Conservation (phyloP, 1,140 invertebrate genomes). For the Berghia stephanieae region DNA sequence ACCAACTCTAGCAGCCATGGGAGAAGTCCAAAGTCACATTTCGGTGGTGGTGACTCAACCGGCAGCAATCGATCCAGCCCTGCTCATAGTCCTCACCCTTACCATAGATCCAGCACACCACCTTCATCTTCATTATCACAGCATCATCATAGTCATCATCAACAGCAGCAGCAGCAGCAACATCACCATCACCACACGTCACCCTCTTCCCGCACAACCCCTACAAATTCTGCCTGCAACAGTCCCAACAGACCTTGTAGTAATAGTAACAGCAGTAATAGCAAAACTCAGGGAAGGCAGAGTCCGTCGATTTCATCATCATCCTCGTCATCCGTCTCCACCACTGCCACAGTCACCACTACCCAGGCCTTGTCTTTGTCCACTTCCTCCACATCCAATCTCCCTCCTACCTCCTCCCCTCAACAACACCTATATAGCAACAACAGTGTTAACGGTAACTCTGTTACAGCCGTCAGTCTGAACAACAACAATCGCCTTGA, state of each 20-base stretch:
- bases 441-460: too few species aligned
- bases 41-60: slow-evolving; percentile 21
- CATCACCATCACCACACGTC: slow-evolving; percentile 29
- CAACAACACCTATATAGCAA: too few species aligned
- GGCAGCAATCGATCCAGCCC: slow-evolving; percentile 53
- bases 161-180: slow-evolving; percentile 22
- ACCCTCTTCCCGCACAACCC: slow-evolving; percentile 43
- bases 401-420: too few species aligned
- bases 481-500: slow-evolving; percentile 40
- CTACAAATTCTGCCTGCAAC: slow-evolving; percentile 51
- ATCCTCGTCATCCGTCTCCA: neutral
- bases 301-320: too few species aligned
- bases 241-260: slow-evolving; percentile 53
- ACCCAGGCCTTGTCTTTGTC: too few species aligned
- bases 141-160: slow-evolving; percentile 19
- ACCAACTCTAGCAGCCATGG: too few species aligned
- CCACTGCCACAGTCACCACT: too few species aligned
- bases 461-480: too few species aligned
- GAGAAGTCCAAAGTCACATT: slow-evolving; percentile 54
- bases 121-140: slow-evolving; percentile 37
- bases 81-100: slow-evolving; percentile 41
- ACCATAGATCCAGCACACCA: slow-evolving; percentile 43
- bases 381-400: too few species aligned
- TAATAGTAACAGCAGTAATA: slow-evolving; percentile 35
- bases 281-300: slow-evolving; percentile 12